These are phyloP conservation scores for Cosmorhoe ocellata DNA, from an alignment of 2,888 invertebrate genomes.

Conservation along the genomic window DNA sequence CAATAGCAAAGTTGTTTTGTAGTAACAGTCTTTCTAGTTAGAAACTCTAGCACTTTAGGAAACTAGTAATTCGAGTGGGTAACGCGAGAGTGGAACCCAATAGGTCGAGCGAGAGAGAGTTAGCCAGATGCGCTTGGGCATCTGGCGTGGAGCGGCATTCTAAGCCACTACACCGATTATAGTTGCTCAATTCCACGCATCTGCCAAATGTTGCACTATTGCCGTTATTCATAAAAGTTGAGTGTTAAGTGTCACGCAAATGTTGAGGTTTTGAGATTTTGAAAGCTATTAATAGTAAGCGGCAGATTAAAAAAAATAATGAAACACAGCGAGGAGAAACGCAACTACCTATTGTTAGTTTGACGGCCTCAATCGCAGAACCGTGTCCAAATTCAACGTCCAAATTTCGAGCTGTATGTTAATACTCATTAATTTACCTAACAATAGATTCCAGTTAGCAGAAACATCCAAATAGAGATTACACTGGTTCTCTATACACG, in stretches of 20 bases:
- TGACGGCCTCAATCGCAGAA: slow-evolving; percentile 36
- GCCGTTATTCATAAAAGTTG: background rate
- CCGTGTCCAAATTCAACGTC: slow-evolving; percentile 40
- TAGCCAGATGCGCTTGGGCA: slow-evolving; percentile 61
- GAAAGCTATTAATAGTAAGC: background rate
- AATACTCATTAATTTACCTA: slow-evolving; percentile 68
- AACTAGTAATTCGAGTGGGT: slow-evolving; percentile 58
- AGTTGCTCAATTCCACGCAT: slow-evolving; percentile 62
- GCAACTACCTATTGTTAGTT: slow-evolving; percentile 33
- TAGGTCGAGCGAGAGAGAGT: slow-evolving; percentile 53
- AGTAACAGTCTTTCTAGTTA: slow-evolving; percentile 39
- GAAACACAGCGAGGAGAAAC: slow-evolving; percentile 16
- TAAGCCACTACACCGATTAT: slow-evolving; percentile 77
- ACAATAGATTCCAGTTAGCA: slow-evolving; percentile 63
- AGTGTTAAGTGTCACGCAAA: too few species aligned
- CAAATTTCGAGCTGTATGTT: slow-evolving; percentile 51
- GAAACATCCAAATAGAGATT: slow-evolving; percentile 78
- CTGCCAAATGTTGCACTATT: slow-evolving; percentile 63
- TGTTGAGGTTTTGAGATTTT: too few species aligned
- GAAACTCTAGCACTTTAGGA: slow-evolving; percentile 54
- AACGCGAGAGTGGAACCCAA: slow-evolving; percentile 63
- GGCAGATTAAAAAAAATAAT: background rate
- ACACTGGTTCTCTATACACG: slow-evolving; percentile 66
- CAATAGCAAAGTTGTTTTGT: too few species aligned
- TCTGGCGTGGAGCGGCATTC: slow-evolving; percentile 67